Evolutionary conservation across 1,140 invertebrate genomes (phyloP).

Genomic region (Philotrypesis tridentata): DNA sequence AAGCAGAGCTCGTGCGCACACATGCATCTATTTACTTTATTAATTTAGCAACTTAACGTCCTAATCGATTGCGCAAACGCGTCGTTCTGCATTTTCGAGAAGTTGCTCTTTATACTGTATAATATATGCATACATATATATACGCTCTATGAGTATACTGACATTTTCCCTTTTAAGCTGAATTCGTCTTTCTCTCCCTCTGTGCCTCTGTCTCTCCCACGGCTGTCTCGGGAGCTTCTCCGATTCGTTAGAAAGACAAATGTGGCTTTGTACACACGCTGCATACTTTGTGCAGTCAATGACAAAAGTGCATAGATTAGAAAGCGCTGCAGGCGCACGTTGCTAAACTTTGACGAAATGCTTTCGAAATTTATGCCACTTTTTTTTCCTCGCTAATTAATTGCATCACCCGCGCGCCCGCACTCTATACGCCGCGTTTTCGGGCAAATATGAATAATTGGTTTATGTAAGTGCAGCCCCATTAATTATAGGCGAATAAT

Average conservation of each 20-base stretch:
- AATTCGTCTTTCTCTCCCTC: neutral
- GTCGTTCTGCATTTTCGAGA: neutral
- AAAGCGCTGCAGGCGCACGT: conserved; percentile 34
- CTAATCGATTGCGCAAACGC: neutral
- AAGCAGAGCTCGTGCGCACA: neutral
- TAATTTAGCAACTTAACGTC: neutral
- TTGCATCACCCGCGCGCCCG: neutral
- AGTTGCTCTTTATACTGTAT: no score
- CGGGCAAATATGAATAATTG: conserved; percentile 18
- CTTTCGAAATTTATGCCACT: conserved; percentile 36
- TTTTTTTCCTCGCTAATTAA: conserved; percentile 35
- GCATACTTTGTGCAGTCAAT: conserved; percentile 15
- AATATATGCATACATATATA: neutral
- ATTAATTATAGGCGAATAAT: neutral
- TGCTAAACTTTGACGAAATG: conserved; percentile 33
- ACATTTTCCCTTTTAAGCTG: neutral
- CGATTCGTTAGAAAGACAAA: neutral
- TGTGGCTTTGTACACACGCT: conserved; percentile 17
- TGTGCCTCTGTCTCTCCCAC: neutral
- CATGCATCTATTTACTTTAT: conserved; percentile 12
- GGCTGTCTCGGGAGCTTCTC: no score
- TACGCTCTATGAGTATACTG: no score
- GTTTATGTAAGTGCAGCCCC: neutral
- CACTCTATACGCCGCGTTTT: neutral
- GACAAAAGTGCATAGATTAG: conserved; percentile 46